A percentile compares a stretch with the other conserved stretches of the same genome.
Conservation (phyloP, 2,113 vertebrate species). For the Centropristis striata region DNA sequence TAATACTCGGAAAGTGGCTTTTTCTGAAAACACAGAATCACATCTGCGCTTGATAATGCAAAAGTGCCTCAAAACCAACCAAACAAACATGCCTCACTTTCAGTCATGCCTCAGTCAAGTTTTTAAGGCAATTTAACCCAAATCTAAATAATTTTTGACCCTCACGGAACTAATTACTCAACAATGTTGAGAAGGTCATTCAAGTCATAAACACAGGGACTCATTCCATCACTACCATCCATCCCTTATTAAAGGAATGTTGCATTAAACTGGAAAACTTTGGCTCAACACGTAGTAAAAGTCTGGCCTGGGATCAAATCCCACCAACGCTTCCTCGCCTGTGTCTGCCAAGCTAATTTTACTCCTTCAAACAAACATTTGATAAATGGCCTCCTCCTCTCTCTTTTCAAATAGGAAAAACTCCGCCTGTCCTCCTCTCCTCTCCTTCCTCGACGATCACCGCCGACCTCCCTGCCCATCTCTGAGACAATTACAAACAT, state of each 20-base stretch:
- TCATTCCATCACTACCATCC: neutral
- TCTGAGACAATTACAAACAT: slow-evolving; percentile 75
- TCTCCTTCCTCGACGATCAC: slow-evolving; percentile 49
- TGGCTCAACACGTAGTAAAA: neutral
- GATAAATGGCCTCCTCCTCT: slow-evolving; percentile 57
- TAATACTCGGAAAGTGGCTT: too few species aligned
- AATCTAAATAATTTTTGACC: too few species aligned
- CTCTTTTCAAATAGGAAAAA: slow-evolving; percentile 40
- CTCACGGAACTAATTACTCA: neutral
- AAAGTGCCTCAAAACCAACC: neutral
- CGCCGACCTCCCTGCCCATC: slow-evolving; percentile 31
- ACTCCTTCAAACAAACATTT: slow-evolving; percentile 58
- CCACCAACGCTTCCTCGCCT: neutral
- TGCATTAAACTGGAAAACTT: neutral
- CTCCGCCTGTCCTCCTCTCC: slow-evolving; percentile 41
- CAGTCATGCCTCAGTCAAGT: too few species aligned
- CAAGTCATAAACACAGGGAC: neutral
- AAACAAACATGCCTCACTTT: neutral
- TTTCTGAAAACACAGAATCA: too few species aligned
- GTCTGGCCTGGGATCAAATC: slow-evolving; percentile 35
- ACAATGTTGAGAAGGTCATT: neutral
- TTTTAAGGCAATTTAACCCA: neutral
- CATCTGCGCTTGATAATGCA: too few species aligned
- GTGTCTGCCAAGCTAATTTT: slow-evolving; percentile 44
- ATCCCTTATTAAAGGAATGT: neutral